Evolutionary conservation across 2,888 invertebrate species (phyloP).

Genomic region (Trichacis sp.): DNA sequence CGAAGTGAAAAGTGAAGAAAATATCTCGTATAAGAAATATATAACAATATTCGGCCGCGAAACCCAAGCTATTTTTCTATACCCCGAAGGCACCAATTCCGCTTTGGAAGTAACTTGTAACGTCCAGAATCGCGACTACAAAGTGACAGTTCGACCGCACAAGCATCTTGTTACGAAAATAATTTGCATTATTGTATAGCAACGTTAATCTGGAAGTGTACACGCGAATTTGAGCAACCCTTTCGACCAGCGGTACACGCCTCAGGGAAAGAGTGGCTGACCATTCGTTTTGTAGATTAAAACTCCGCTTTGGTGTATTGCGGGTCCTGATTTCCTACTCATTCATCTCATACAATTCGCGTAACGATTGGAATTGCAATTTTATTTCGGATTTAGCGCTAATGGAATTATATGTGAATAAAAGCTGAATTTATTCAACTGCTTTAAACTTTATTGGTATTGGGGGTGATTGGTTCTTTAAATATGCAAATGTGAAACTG

Average conservation of each 20-base stretch:
- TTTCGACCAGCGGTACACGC: conserved; percentile 26
- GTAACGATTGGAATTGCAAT: not conserved
- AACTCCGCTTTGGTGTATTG: conserved; percentile 52
- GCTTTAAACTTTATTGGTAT: too few species aligned
- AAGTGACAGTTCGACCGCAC: conserved; percentile 35
- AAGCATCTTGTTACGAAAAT: conserved; percentile 40
- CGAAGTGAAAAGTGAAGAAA: too few species aligned
- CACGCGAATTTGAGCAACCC: conserved; percentile 41
- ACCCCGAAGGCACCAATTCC: too few species aligned
- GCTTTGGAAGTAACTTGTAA: conserved; percentile 20
- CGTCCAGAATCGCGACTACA: conserved; percentile 32
- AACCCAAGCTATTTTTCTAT: too few species aligned
- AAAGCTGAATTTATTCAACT: too few species aligned
- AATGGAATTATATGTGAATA: not conserved
- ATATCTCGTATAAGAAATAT: too few species aligned
- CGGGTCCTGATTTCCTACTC: conserved; percentile 40
- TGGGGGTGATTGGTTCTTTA: too few species aligned
- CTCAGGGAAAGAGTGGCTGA: conserved; percentile 41
- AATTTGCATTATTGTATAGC: conserved; percentile 37
- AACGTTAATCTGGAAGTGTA: conserved; percentile 41
- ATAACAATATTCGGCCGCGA: too few species aligned
- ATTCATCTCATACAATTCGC: conserved; percentile 3
- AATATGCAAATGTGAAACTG: too few species aligned
- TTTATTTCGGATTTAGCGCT: not conserved
- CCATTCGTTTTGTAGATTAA: conserved; percentile 48